Percentiles rank a stretch among this genome's conserved stretches.
Conservation (phyloP, 2,113 vertebrate species). For the Lagopus muta region DNA sequence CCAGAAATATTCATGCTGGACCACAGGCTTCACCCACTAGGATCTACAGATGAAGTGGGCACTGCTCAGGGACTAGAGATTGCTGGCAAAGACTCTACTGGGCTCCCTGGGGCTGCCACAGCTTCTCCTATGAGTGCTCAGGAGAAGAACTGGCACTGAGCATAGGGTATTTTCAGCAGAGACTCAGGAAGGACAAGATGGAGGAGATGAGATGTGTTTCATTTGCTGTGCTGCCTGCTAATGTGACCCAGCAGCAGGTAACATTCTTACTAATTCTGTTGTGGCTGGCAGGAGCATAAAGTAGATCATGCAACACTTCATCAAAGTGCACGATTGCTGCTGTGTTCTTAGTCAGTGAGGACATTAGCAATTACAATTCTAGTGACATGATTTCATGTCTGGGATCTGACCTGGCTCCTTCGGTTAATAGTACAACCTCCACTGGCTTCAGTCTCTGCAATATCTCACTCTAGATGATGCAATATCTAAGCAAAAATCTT, state of each 20-base stretch:
- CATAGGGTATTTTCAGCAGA: neutral
- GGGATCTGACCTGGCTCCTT: neutral
- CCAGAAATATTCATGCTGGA: neutral
- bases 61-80: neutral
- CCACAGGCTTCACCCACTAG: neutral
- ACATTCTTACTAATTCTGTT: fast-evolving
- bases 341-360: fast-evolving
- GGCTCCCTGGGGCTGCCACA: neutral
- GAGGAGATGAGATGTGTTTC: neutral
- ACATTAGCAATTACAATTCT: neutral
- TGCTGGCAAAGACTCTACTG: neutral
- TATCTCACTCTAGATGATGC: neutral
- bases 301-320: fast-evolving
- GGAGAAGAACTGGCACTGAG: neutral
- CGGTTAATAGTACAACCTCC: neutral
- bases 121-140: neutral
- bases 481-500: neutral
- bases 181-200: fast-evolving
- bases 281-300: neutral
- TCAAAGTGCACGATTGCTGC: neutral
- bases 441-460: neutral
- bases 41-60: neutral
- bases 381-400: neutral
- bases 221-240: fast-evolving
- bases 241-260: neutral